Evolutionary conservation across 2,888 invertebrate genomes (phyloP).

Genomic region (Ypsolopha sequella): DNA sequence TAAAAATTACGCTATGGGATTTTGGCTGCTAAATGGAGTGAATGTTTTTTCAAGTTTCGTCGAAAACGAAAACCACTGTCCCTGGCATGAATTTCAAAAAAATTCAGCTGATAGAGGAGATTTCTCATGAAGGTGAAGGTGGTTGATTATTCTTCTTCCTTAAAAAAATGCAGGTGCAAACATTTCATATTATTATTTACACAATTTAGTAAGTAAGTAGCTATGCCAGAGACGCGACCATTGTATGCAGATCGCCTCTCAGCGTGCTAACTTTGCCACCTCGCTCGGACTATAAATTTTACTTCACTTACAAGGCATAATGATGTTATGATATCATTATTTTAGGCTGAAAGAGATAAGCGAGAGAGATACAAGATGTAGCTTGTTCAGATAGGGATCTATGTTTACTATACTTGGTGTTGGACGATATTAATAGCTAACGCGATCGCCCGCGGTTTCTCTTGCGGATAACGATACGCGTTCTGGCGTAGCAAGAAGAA

Average conservation of each 20-base stretch:
- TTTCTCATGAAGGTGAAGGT: too few relatives aligned
- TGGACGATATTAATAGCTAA: slow-evolving; percentile 4
- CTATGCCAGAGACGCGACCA: slow-evolving; percentile 14
- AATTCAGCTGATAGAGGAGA: too few relatives aligned
- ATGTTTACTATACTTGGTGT: slow-evolving; percentile 11
- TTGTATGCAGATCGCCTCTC: slow-evolving; percentile 57
- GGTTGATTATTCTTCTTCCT: too few relatives aligned
- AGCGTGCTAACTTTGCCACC: slow-evolving; percentile 41
- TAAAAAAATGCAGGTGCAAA: slow-evolving; percentile 13
- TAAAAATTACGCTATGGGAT: too few relatives aligned
- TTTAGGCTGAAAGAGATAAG: slow-evolving; percentile 25
- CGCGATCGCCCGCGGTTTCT: background rate
- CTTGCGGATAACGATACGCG: slow-evolving; percentile 8
- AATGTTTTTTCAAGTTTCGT: too few relatives aligned
- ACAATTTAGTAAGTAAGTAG: slow-evolving; percentile 16
- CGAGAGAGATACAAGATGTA: slow-evolving; percentile 15
- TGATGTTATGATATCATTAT: slow-evolving; percentile 42
- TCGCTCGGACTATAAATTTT: slow-evolving; percentile 34
- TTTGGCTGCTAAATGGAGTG: too few relatives aligned
- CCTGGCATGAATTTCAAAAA: too few relatives aligned
- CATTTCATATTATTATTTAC: slow-evolving; percentile 25
- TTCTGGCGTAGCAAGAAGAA: too few relatives aligned
- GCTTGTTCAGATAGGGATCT: slow-evolving; percentile 10
- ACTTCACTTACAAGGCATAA: slow-evolving; percentile 32
- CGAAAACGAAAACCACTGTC: too few relatives aligned